These are phyloP conservation scores for Drosophila pectinifera DNA, from an alignment of 1,140 invertebrate genomes.

Conservation along the genomic window DNA sequence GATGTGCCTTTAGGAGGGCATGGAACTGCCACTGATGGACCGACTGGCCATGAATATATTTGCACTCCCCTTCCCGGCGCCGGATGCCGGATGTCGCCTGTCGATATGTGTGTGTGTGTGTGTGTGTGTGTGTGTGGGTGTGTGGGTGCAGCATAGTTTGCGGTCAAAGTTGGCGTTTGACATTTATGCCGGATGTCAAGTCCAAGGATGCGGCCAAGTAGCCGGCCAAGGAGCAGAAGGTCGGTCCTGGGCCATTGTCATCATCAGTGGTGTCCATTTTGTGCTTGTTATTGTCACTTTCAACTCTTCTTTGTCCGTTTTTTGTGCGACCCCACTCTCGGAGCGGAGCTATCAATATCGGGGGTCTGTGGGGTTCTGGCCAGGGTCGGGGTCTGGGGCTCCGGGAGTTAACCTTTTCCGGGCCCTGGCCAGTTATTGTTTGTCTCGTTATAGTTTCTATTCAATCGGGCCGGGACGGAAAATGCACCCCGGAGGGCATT, in stretches of 20 bases:
- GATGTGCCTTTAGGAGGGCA: slow-evolving; percentile 8
- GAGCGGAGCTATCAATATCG: slow-evolving; percentile 60
- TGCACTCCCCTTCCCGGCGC: slow-evolving; percentile 19
- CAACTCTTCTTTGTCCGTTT: slow-evolving; percentile 24
- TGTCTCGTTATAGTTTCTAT: slow-evolving; percentile 68
- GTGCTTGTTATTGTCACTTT: slow-evolving; percentile 73
- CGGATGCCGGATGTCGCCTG: not conserved
- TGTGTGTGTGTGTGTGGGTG: not conserved
- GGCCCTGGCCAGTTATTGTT: slow-evolving; percentile 29
- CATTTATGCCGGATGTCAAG: slow-evolving; percentile 83
- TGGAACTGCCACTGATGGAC: slow-evolving; percentile 20
- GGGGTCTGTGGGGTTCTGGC: not conserved
- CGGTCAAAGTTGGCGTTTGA: slow-evolving; percentile 81
- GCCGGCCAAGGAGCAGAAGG: slow-evolving; percentile 20
- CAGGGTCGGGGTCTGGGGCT: slow-evolving; percentile 1
- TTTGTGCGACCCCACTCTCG: slow-evolving; percentile 24
- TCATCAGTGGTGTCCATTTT: slow-evolving; percentile 59
- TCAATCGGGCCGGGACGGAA: slow-evolving; percentile 65
- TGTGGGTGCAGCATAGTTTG: slow-evolving; percentile 49
- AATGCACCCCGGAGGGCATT: slow-evolving; percentile 79
- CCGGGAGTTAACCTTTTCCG: slow-evolving; percentile 56
- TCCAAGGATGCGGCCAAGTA: slow-evolving; percentile 17
- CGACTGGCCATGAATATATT: slow-evolving; percentile 68
- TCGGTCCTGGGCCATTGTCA: slow-evolving; percentile 60
- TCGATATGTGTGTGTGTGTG: not conserved